phyloP scores from a whole-genome alignment of 2,797 vertebrate species.

The Amblyraja radiata region DNA sequence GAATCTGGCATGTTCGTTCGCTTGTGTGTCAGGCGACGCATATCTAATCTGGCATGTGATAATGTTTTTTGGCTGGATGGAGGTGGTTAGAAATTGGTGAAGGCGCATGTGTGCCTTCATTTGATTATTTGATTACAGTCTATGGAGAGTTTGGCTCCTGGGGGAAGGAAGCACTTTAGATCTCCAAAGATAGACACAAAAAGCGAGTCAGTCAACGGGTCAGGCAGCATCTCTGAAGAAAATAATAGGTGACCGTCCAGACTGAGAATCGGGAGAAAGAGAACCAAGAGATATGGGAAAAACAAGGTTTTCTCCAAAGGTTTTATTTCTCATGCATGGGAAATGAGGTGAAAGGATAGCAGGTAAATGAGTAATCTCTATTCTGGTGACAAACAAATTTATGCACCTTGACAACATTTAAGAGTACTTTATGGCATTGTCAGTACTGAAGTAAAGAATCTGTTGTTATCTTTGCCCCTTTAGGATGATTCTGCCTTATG shows the following conservation, averaged over 20 bases:
- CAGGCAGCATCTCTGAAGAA: no score
- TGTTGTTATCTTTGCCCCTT: neutral
- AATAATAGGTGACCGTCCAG: no score
- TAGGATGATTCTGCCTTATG: neutral
- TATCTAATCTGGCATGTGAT: neutral
- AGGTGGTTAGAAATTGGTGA: neutral
- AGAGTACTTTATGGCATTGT: neutral
- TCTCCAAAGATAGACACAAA: no score
- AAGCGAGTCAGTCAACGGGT: no score
- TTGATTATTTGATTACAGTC: no score
- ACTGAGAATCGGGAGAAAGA: no score
- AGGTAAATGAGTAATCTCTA: neutral
- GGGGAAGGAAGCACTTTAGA: neutral
- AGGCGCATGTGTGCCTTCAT: no score
- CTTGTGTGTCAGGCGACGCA: no score
- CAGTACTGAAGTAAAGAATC: neutral
- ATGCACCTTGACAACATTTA: neutral
- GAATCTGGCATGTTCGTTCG: neutral
- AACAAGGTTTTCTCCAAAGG: no score
- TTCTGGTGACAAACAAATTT: neutral
- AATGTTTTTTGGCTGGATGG: neutral
- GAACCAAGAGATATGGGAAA: no score
- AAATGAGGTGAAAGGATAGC: no score
- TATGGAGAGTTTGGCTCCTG: neutral
- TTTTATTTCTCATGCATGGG: no score